Base-by-base conservation (phyloP, 2,113 vertebrate genomes). In the Ammodytes marinus region DNA sequence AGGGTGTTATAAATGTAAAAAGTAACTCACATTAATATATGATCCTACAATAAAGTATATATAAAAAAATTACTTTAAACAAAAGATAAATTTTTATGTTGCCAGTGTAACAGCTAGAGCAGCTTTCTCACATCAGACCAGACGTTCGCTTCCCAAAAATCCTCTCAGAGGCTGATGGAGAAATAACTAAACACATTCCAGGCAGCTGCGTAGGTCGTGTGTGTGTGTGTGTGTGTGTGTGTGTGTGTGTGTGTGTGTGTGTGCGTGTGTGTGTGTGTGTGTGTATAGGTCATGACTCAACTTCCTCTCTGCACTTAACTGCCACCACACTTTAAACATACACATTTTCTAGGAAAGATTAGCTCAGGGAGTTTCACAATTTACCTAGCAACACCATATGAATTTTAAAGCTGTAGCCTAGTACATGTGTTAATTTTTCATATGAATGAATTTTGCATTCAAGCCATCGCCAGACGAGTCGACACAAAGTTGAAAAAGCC, bases 81-180 rank as follows among this genome's bases (percentile, higher is more conserved):
- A 49, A 47, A 60, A 42, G 54, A 14, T 13, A 17, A 42, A 0
- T 59, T 69, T 37, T 73, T 35, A 35, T 3, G 11, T 27, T 35
- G 39, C 13, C 45, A 39, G 49, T 10, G 47, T 54, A 61, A 40
- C 11, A 17, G 54, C 5, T 27, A 57, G 27, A 10, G 39, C 75
- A 9, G 27, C 40, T n/a, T 14, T 66, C 4, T 9, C 0, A 11
- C 5, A 69, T 63, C 59, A 47, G 42, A 49, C 2, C n/a, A n/a
- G n/a, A n/a, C n/a, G n/a, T n/a, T 52, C 43, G 49, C 47, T 40
- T 53, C 49, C 45, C 4, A 14, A 77, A 14, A 77, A 72, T 66
- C 27, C 39, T 54, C 45, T 65, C 60, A 63, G 15, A 3, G 57
- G 17, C 46, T 43, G 9, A 58, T 35, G 42, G 42, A 46, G 11